A percentile compares a stretch with the other conserved stretches of the same genome.
These are phyloP conservation scores for Falco novaeseelandiae DNA, from an alignment of 2,797 vertebrate genomes.

Conservation along the genomic window DNA sequence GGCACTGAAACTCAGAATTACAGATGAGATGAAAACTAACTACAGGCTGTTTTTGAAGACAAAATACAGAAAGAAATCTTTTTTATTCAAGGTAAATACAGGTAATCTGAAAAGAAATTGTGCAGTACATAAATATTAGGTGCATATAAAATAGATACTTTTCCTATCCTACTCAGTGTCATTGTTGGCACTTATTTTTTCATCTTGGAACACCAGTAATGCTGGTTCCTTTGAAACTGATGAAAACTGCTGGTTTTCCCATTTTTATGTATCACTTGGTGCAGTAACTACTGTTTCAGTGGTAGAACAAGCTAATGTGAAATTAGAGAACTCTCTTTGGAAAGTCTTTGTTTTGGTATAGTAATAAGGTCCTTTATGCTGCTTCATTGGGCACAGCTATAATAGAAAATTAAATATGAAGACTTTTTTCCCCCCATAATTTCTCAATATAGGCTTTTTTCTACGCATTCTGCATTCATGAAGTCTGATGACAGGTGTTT, in stretches of 20 bases:
- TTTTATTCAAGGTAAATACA: not conserved
- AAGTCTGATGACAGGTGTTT: not conserved
- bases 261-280: not conserved
- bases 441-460: not conserved
- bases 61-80: not conserved
- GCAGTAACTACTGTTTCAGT: not conserved
- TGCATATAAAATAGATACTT: not conserved
- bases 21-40: slow-evolving; percentile 11
- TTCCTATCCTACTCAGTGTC: not conserved
- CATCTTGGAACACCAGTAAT: not conserved
- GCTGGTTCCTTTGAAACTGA: not conserved
- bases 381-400: not conserved
- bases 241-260: not conserved
- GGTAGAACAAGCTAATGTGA: not conserved
- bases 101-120: not conserved
- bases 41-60: not conserved
- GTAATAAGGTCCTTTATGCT: not conserved
- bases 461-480: not conserved
- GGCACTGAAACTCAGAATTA: slow-evolving; percentile 33
- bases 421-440: not conserved
- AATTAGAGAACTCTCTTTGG: slow-evolving; percentile 21
- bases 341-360: slow-evolving; percentile 12
- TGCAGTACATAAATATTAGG: not conserved
- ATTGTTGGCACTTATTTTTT: slow-evolving; percentile 13
- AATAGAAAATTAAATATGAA: not conserved